Evolutionary conservation across 2,797 vertebrate species (phyloP), one percentile per base, ranked within the genome.

Genomic region (Lates japonicus): DNA sequence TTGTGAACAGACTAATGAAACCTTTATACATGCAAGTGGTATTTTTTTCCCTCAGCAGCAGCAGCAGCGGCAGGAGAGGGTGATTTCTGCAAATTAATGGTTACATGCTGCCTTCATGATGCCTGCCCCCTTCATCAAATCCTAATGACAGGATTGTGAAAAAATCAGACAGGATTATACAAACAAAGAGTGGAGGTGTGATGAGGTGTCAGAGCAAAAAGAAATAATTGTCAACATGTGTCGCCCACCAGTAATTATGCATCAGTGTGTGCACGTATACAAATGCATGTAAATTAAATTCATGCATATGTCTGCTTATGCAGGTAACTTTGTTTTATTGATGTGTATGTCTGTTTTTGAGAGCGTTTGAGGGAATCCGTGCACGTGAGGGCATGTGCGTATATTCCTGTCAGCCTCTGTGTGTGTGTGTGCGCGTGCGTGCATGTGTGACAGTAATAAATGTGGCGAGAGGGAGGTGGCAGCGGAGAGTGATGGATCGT

Each of bases 141-240:
- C 66, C 74, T 87, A 86, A 85, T 89, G 87, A 90, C 83, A 80
- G 88, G 67, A 83, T 74, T 80, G 74, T 65, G 70, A 68, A 72
- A 86, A 80, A 76, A 39, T 52, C 60, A 74, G 85, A 88, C 78
- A 70, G 84, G 85, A 91, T 87, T 91, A 91, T 73, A 82, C 81
- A 86, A 91, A 93, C 88, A 91, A 86, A 85, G 76, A 78, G 69
- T 84, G 91, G 89, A 89, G 89, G 91, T 90, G 89, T 90, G 88
- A 91, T 82, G 85, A 87, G 81, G 69, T 90, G 90, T 83, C 83
- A 76, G 84, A 71, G 59, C 76, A 74, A 78, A 86, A 82, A 65
- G 8, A 87, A 89, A 87, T 86, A 87, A 90, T 85, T 84, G 83
- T 81, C 87, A 83, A 83, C 89, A 89, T 80, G 75, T 90, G 88